These are phyloP conservation scores for Odontophorus gujanensis DNA, from an alignment of 2,113 vertebrate species.

Conservation along the genomic window DNA sequence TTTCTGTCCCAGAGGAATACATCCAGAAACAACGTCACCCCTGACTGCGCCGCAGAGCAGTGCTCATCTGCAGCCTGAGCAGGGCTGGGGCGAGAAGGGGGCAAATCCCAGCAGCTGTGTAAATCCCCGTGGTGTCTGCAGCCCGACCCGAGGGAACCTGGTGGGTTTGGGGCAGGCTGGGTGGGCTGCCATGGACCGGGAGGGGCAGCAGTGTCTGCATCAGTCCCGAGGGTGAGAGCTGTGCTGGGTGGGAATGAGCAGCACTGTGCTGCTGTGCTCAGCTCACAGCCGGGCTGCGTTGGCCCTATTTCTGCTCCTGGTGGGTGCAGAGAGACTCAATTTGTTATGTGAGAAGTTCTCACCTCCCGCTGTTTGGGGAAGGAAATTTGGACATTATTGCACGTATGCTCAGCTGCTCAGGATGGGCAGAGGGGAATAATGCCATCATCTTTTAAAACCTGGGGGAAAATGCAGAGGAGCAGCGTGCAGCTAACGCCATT, in stretches of 20 bases:
- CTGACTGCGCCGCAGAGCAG: neutral
- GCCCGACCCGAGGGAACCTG: no score
- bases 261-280: no score
- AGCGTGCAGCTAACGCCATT: neutral
- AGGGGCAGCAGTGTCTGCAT: neutral
- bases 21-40: neutral
- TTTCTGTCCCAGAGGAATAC: neutral
- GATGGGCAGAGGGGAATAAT: neutral
- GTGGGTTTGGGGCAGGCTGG: no score
- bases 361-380: neutral
- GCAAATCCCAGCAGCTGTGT: neutral
- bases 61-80: neutral
- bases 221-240: neutral
- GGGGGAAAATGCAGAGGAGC: neutral
- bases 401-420: neutral
- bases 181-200: no score
- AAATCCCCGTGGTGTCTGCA: neutral
- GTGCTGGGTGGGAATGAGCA: accelerated
- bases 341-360: neutral
- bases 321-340: neutral
- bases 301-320: neutral
- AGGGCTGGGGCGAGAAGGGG: neutral
- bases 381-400: no score
- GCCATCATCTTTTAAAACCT: neutral
- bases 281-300: no score